These are phyloP conservation scores for Megaustenia siamemsis DNA, from an alignment of 2,888 invertebrate genomes.

Conservation along the genomic window DNA sequence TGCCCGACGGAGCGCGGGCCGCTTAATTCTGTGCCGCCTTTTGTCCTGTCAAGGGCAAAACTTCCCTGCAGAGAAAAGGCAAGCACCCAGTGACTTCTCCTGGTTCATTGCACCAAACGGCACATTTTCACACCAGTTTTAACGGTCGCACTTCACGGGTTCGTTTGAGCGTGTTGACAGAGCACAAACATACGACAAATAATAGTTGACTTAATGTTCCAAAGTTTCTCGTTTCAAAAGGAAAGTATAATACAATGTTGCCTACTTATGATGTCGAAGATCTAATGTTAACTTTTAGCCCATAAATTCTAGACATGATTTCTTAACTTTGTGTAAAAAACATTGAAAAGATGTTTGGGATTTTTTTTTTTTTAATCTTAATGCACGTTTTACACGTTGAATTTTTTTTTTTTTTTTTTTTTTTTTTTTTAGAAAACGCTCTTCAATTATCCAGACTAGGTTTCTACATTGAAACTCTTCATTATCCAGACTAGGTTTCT, in stretches of 20 bases:
- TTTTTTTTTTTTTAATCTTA: too few species aligned
- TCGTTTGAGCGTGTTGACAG: not conserved
- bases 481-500: too few species aligned
- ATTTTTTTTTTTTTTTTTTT: too few species aligned
- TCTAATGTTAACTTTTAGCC: not conserved
- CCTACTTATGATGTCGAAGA: not conserved
- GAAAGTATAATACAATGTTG: not conserved
- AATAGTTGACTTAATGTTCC: slow-evolving; percentile 11
- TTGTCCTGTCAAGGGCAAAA: not conserved
- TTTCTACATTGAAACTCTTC: too few species aligned
- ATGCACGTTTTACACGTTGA: too few species aligned
- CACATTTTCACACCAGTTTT: not conserved
- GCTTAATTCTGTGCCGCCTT: not conserved
- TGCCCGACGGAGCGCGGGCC: not conserved
- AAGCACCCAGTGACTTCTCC: not conserved
- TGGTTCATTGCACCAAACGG: not conserved
- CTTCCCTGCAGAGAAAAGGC: not conserved
- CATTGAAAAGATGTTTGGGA: too few species aligned
- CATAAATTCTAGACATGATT: too few species aligned
- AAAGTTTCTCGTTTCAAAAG: not conserved
- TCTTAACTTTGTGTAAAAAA: too few species aligned
- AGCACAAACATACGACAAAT: not conserved
- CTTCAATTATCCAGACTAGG: too few species aligned
- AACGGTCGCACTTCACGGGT: not conserved
- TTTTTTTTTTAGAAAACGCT: too few species aligned